Base-by-base conservation (phyloP, 1,140 invertebrate species). In the Diabrotica undecimpunctata region DNA sequence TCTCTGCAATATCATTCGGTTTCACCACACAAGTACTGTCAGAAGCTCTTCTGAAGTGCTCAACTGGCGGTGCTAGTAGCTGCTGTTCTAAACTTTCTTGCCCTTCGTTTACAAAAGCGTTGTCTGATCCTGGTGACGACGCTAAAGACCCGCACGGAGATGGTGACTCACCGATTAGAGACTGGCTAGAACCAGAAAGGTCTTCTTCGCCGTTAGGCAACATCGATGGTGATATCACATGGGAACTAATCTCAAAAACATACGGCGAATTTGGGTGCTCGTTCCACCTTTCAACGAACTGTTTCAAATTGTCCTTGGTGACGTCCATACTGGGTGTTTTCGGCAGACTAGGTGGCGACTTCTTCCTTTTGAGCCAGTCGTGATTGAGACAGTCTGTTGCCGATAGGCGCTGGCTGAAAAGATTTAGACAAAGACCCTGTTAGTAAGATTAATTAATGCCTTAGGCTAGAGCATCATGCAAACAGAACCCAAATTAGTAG, bases 271-370 rank as follows among this genome's bases (percentile, higher is more conserved):
- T 89, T 0, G 90, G 90, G 78, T 92, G 90, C 69, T 92, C 90
- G 64, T 89, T 87, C 91, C 92, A 94, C 54, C 91, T 83, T 71
- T 93, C 91, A n/a, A 95, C 92, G 79, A 93, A 94, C 68, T 88
- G 80, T 66, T 87, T 83, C 11, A 95, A 82, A 78, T 94, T 94
- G 74, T 93, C 91, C 81, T 95, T 94, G n/a, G 92, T 86, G 60
- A 89, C 82, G 72, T 92, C 91, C 71, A 93, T 82, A 66, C 89
- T 87, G 50, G 73, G 70, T 66, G 80, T 77, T 50, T 71, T 70
- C 13, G 68, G 58, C 14, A 76, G 67, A 12, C 65, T 67, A 55
- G 66, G 66, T 67, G 55, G 55, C 73, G 76, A 66, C 73, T 74
- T 46, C 68, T 77, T 75, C 64, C 83, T 82, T 67, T 81, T 79